Evolutionary conservation across 1,140 invertebrate genomes (phyloP), one percentile per base, ranked within the genome.

Genomic region (Potamilus streckersoni): DNA sequence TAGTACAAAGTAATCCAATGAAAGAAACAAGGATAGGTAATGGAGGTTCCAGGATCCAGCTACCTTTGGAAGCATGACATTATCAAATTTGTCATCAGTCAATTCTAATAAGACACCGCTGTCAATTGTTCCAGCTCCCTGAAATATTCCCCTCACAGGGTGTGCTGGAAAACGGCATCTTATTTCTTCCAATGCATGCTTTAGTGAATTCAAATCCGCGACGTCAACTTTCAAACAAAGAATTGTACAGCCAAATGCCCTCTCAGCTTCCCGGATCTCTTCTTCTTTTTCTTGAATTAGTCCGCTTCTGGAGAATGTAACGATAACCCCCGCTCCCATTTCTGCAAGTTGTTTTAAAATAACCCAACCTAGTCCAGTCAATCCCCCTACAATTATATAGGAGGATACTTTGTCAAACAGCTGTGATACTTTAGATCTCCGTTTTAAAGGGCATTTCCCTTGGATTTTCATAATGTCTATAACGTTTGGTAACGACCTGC

Each of bases 311-410:
- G 83, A 80, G 2, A 85, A 15, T 20, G 74, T 80, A 17, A 64
- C 78, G 2, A 86, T 76, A 12, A 59, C 20, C 2, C 85, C 85
- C 27, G 82, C 85, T 15, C 81, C 83, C 19, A 73, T 71, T 69
- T 77, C 60, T 19, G 83, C 80, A 16, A 87, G 55, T 11, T 80
- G 78, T 27, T 78, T 73, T 2, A 81, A 77, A 23, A 79, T 72
- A 67, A 83, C 80, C 83, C 85, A 86, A 5, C 85, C 85, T 31
- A 87, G 78, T 5, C 85, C 85, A 16, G 84, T 85, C 6, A 83
- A 61, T 5, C 85, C 85, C 13, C 85, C 85, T 1, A 83, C 78
- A 17, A 87, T 78, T 20, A 87, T 71, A 58, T 87, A 87, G 5
- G 77, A 63, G 20, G 64, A 80, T 67, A 79, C 65, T 23, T 68